Evolutionary conservation across 2,888 invertebrate genomes (phyloP), one percentile per base, ranked within the genome.

Genomic region (Drosophila mulleri): DNA sequence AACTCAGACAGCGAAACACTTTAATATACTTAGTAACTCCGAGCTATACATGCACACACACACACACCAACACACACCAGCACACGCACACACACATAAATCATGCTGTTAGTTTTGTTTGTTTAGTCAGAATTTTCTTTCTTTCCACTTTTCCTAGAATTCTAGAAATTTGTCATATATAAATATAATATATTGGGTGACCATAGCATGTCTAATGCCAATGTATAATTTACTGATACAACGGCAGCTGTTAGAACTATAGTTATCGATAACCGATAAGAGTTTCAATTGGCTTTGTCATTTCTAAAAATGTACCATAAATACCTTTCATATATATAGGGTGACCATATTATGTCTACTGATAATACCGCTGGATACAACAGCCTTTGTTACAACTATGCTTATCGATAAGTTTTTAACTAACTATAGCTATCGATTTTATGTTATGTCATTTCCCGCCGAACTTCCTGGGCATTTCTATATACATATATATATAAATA

Each of bases 1-100:
- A 61, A 61, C 76, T 48, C 69, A 72, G 58, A 73, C 73, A 73
- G 41, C 47, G 50, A 57, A 32, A 60, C 39, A 59, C 35, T 63
- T 47, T 9, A 63, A 20, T 50, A 66, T 56, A 57, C 56, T 47
- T 48, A 48, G 26, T 39, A 20, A 20, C 65, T 35, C 16, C 18
- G 9, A 41, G n/a, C 29, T n/a, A 44, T 45, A 9, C 16, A 47
- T 12, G 35, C 35, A 45, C 14, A 54, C 42, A 32, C 52, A 68
- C 45, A 56, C 53, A 47, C 57, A 23, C 44, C 44, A 37, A 37
- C 35, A 52, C 23, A 23, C 23, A 6, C 9, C 41, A n/a, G 39
- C 50, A 59, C 47, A 42, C 32, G 14, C n/a, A 58, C 14, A 20
- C 7, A n/a, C n/a, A 44, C 0, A 37, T 26, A 16, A 8, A 8